A percentile compares a stretch with the other conserved stretches of the same genome.
Evolutionary conservation across 2,797 vertebrate genomes (phyloP).

Genomic region (Eulemur rubriventer): DNA sequence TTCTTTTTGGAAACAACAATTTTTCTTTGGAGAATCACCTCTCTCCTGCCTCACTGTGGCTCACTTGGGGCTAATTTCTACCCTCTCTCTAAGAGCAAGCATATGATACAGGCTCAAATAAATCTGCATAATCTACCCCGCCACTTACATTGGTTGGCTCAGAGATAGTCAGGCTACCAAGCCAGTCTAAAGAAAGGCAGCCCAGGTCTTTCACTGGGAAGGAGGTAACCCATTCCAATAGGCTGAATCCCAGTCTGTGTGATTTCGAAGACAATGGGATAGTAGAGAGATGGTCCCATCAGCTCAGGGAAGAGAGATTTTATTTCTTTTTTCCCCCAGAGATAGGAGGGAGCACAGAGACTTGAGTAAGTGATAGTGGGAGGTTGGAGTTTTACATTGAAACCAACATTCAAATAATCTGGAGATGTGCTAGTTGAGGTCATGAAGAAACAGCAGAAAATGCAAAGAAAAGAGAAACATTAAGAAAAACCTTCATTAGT

Average conservation of each 20-base stretch:
- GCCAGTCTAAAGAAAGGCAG: background rate
- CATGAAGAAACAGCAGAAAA: background rate
- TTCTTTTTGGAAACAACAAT: background rate
- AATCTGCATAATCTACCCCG: background rate
- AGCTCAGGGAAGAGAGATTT: background rate
- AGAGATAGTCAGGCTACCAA: background rate
- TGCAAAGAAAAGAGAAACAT: background rate
- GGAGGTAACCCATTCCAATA: background rate
- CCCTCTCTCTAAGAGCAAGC: background rate
- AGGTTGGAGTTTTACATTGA: background rate
- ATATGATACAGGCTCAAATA: background rate
- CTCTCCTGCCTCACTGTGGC: background rate
- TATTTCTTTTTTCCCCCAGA: background rate
- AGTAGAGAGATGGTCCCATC: background rate
- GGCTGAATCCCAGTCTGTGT: background rate
- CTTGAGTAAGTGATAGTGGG: background rate
- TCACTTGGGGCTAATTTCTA: background rate
- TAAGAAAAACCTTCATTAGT: background rate
- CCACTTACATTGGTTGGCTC: background rate
- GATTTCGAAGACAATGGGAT: background rate
- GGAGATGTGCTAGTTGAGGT: background rate
- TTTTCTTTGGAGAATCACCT: background rate
- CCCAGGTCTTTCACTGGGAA: background rate
- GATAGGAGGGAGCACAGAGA: background rate
- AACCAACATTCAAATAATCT: background rate